Base-by-base conservation (phyloP, 2,113 vertebrate species). In the Ivindomyrus marchei region DNA sequence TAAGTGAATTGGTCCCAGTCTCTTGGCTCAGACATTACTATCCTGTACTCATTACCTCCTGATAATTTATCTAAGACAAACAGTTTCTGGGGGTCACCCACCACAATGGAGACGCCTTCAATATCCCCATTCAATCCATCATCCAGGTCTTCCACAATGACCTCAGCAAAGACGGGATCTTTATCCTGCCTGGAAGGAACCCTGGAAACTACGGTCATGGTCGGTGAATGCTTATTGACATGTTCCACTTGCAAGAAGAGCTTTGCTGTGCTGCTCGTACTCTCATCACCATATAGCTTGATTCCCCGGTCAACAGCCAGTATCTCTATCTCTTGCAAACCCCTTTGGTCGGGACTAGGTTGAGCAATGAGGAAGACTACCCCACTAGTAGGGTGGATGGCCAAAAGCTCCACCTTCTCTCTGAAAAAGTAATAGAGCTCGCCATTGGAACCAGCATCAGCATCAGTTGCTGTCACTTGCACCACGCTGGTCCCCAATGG, bases 381-480 rank as follows among this genome's bases (percentile, higher is more conserved):
- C 1, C 98, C 98, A 13, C 97, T 99, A 0, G 98, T 99, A 11
- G 98, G 98, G 92, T 99, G 98, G 90, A 99, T 97, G 11, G 98
- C 97, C 93, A 99, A 99, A 27, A 97, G 96, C 27, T 98, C 97
- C 62, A 97, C 96, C 93, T 95, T 97, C 90, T 94, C 97, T 93
- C 96, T 97, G 92, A 99, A 98, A 93, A 98, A 99, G 92, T 99
- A 99, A 95, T 99, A 99, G 94, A 99, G 98, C 94, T 99, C 97
- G 39, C 98, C 98, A 10, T 99, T 99, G 89, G 97, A 97, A 90
- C 98, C 98, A 36, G 98, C 94, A 84, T 99, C 98, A 0, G 98
- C 98, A 87, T 99, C 98, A 4, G 98, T 99, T 15, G 98, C 98
- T 0, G 97, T 99, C 87, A 99, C 98, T 46, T 97, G 97, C 89